Base-by-base conservation (phyloP, 1,140 invertebrate genomes). In the Trachymyrmex cornetzi region DNA sequence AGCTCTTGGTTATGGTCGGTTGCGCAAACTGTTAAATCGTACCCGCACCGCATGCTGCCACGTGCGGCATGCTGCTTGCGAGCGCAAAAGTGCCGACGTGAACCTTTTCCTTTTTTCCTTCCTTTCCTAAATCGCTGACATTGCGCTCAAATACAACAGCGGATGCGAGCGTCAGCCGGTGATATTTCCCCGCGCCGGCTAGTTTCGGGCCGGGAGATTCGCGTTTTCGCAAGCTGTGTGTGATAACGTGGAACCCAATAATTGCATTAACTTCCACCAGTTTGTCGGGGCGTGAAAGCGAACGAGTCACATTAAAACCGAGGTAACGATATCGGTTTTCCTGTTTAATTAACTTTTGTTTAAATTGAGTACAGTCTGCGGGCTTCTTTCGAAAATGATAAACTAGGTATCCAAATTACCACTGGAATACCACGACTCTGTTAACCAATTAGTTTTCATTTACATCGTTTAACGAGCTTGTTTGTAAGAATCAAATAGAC, bases 331-430 rank as follows among this genome's bases (percentile, higher is more conserved):
- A 72, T 84, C 69, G 69, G 12, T 61, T 74, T 72, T 59, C 53
- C 53, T 72, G 34, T 82, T 82, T 82, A 82, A 74, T 82, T 74
- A 82, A 82, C 55, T 82, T 82, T 82, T 61, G 34, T 59, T 72
- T 19, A 19, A 82, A 72, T 48, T n/a, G 22, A 44, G 12, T 38
- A 22, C 44, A 7, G 12, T 27, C 27, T n/a, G 34, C 12, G 38
- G 27, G 53, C n/a, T 75, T 59, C 44, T 69, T 72, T 30, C 24
- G 11, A 48, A 59, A 82, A 61, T 16, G 19, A 24, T 72, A 59
- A 48, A 59, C 66, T 22, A 59, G 34, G 67, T 38, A 27, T 44
- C 19, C 0, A 57, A 57, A 75, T 75, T 74, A 59, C n/a, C 64
- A 22, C 44, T 50, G 44, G 14, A 66, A 79, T 48, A n/a, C 38